Conservation (phyloP, 2,888 invertebrate genomes). For the Agonopterix alstromeriana region DNA sequence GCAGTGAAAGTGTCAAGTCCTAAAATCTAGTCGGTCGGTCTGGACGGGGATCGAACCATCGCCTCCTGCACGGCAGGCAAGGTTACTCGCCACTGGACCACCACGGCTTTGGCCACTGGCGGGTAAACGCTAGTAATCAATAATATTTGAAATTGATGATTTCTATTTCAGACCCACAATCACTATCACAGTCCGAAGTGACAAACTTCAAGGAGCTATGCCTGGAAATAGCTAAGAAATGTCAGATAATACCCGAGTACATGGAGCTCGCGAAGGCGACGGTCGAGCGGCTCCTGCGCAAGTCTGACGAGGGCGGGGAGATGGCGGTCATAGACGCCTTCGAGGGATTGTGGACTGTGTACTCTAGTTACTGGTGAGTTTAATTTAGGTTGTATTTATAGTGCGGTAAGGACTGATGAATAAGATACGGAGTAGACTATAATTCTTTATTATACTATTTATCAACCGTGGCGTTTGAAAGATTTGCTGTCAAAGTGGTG, state of each 20-base stretch:
- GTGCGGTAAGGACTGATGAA: too few relatives aligned
- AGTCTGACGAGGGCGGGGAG: conserved; percentile 14
- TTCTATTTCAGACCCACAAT: conserved; percentile 35
- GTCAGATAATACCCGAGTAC: conserved; percentile 67
- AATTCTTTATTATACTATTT: not conserved
- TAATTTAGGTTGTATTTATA: not conserved
- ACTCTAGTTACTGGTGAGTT: conserved; percentile 62
- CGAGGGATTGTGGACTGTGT: conserved; percentile 57
- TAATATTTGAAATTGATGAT: too few relatives aligned
- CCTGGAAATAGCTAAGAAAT: conserved; percentile 52
- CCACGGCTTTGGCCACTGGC: too few relatives aligned
- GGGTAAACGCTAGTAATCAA: too few relatives aligned
- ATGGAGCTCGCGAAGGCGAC: conserved; percentile 61
- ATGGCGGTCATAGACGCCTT: conserved; percentile 48
- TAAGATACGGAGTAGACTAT: too few relatives aligned
- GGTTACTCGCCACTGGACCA: too few relatives aligned
- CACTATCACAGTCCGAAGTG: conserved; percentile 47
- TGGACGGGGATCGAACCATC: too few relatives aligned
- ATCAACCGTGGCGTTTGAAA: not conserved
- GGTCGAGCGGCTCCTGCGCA: conserved; percentile 32
- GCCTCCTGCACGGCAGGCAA: too few relatives aligned
- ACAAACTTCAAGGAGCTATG: conserved; percentile 55
- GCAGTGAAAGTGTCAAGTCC: too few relatives aligned
- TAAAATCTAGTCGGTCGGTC: too few relatives aligned
- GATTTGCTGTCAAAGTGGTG: not conserved